These are phyloP conservation scores for Ascidia mentula DNA, from an alignment of 23 tunicate genomes.

Conservation along the genomic window DNA sequence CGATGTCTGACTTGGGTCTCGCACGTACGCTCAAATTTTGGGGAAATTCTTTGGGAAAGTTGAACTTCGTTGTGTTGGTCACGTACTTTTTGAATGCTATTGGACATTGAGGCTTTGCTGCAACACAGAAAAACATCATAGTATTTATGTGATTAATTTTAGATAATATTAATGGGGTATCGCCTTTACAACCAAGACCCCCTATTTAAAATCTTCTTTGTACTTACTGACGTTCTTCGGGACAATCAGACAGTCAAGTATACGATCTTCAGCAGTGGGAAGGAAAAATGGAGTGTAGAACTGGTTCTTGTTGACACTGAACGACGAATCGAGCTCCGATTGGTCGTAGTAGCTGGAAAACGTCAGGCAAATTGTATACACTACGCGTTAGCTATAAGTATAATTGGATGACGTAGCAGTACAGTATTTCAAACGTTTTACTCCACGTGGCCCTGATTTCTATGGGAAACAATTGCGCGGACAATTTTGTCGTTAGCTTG, in stretches of 20 bases:
- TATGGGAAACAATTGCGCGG: too few species aligned
- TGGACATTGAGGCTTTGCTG: slow-evolving; percentile 12
- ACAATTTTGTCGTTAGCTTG: too few species aligned
- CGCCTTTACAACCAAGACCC: too few species aligned
- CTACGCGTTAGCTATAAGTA: too few species aligned
- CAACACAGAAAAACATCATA: not conserved
- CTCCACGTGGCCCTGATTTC: too few species aligned
- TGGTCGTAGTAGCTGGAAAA: slow-evolving; percentile 14
- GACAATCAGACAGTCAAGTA: slow-evolving; percentile 15
- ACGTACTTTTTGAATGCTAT: slow-evolving; percentile 12
- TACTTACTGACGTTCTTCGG: slow-evolving; percentile 12
- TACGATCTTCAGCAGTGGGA: not conserved
- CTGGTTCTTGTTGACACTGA: slow-evolving; percentile 14
- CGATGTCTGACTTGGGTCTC: not conserved
- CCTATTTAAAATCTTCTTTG: too few species aligned
- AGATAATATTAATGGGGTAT: too few species aligned
- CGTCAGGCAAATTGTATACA: too few species aligned
- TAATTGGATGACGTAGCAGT: too few species aligned
- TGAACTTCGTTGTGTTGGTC: slow-evolving; percentile 7
- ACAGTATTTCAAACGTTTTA: too few species aligned
- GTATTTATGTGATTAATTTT: too few species aligned
- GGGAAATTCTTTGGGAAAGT: not conserved
- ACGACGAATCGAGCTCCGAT: not conserved
- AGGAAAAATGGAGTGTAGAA: slow-evolving; percentile 23
- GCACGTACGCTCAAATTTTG: not conserved